Conservation (phyloP, 2,888 invertebrate genomes). For the Chloroclysta siterata region DNA sequence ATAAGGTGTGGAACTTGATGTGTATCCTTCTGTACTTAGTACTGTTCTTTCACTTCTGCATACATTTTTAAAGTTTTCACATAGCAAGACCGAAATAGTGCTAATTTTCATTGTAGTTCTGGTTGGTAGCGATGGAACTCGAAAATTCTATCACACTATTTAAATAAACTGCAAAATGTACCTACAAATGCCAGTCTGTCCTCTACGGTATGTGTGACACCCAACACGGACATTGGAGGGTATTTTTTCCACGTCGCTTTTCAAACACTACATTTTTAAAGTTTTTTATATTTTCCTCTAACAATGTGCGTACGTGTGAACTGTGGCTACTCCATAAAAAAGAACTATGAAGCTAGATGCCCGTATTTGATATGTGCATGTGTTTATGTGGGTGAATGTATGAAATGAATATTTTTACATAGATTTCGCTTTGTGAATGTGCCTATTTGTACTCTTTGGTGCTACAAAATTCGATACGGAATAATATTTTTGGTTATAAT, state of each 20-base stretch:
- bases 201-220: slow-evolving; percentile 24
- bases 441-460: slow-evolving; percentile 36
- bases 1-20: too few species aligned
- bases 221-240: slow-evolving; percentile 22
- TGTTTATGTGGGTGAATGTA: slow-evolving; percentile 40
- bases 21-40: too few species aligned
- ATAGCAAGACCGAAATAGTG: too few species aligned
- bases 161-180: not conserved
- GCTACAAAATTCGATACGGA: slow-evolving; percentile 27
- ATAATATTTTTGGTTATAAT: slow-evolving; percentile 20
- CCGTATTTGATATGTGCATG: slow-evolving; percentile 42
- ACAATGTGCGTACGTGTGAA: slow-evolving; percentile 34
- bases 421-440: slow-evolving; percentile 42
- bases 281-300: slow-evolving; percentile 24
- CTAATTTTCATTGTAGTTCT: not conserved
- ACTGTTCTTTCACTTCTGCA: too few species aligned
- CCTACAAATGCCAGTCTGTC: not conserved
- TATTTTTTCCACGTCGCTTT: slow-evolving; percentile 26
- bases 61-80: too few species aligned
- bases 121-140: not conserved
- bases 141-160: too few species aligned
- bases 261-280: slow-evolving; percentile 23
- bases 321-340: slow-evolving; percentile 31
- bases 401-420: slow-evolving; percentile 47
- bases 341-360: slow-evolving; percentile 14